phyloP scores from a whole-genome alignment of 2,113 vertebrate species.

The Panthera leo region DNA sequence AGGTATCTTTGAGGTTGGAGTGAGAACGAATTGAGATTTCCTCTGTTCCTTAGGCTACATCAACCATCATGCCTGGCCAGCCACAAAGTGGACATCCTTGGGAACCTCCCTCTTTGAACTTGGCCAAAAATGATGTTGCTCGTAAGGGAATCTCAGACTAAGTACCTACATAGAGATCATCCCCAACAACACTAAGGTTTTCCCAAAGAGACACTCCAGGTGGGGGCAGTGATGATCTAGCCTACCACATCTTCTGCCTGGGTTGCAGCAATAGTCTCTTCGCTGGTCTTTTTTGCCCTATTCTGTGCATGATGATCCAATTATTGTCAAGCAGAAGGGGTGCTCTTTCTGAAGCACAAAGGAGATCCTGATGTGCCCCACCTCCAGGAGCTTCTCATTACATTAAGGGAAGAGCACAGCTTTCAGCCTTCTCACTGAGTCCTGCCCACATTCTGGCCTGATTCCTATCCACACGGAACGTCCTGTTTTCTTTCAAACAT shows the following conservation, averaged over 20 bases:
- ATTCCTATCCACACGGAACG: rapidly evolving
- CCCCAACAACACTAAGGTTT: not conserved
- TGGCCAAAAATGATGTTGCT: not conserved
- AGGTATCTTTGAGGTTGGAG: not conserved
- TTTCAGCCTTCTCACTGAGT: not conserved
- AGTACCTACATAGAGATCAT: not conserved
- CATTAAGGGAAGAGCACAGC: not conserved
- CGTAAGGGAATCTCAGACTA: not conserved
- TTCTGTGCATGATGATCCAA: not conserved
- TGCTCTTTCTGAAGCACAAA: not conserved
- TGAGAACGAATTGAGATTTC: not conserved
- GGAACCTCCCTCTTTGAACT: not conserved
- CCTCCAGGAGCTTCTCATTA: not conserved
- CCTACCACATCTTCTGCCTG: not conserved
- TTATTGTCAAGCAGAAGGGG: not conserved
- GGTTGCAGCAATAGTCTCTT: rapidly evolving
- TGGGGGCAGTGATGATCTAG: not conserved
- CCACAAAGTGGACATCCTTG: not conserved
- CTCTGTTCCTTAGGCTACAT: too few species aligned
- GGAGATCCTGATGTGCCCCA: not conserved
- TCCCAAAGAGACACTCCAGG: not conserved
- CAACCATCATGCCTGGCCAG: rapidly evolving
- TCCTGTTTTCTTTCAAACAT: not conserved
- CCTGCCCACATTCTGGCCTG: not conserved
- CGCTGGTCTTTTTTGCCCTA: rapidly evolving